Base-by-base conservation (phyloP, 2,888 invertebrate species). In the Netelia fuscicornis region DNA sequence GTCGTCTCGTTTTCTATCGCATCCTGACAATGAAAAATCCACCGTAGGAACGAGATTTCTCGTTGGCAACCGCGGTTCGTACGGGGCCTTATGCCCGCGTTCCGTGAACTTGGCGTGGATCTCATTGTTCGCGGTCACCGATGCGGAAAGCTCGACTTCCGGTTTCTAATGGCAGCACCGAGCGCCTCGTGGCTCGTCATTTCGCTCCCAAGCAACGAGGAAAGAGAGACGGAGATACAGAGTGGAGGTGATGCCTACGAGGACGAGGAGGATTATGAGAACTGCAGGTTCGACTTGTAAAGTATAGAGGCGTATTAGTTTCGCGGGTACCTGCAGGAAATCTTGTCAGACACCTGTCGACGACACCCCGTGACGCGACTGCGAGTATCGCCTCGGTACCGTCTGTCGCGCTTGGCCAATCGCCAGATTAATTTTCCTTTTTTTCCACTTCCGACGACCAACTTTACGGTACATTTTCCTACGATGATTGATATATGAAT, bases 121-220 rank as follows among this genome's bases (percentile, higher is more conserved):
- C 89, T 91, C 91, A 92, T 93, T 93, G 92, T 93, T 92, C 90
- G 91, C 89, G 89, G 85, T 84, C 91, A 92, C 88, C 92, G 90
- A 91, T 89, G 91, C 92, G 90, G 91, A 92, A 92, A 93, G 92
- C 90, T 89, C 81, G 86, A 88, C 91, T 93, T 93, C 92, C 92
- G 92, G 91, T 92, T 91, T 90, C 87, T 83, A 81, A 83, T 83
- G 75, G 88, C 76, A 67, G 79, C 85, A 60, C 84, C 20, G 2
- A 42, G 44, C 72, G 54, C 52, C 56, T 80, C 72, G 75, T 76
- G 81, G 75, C 54, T 74, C 81, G 60, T 83, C 78, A 79, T 77
- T 80, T 77, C 65, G 68, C 81, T 77, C 72, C 72, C 67, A 75
- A 74, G 76, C 75, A 68, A 67, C 25, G 48, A 54, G 56, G 62